Base-by-base conservation (phyloP, 2,888 invertebrate species). In the Horisme vitalbata region DNA sequence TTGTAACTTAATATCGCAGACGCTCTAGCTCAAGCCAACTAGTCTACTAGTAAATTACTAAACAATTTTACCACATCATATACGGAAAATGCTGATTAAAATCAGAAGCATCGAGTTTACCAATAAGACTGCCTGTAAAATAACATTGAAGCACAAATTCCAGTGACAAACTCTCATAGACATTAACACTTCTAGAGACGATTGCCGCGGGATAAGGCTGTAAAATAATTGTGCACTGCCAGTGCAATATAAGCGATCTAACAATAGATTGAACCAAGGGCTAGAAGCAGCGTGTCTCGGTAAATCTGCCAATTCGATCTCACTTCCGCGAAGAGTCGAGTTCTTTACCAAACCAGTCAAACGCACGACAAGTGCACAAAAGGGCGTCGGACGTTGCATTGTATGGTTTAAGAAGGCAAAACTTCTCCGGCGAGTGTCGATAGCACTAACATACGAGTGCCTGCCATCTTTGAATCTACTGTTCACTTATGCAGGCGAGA, bases 291-390 rank as follows among this genome's bases (percentile, higher is more conserved):
- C 73, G 70, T 77, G 80, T 79, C 71, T 66, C 61, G 56, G 51
- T 58, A 68, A 80, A 84, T 85, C 86, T 58, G 57, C 50, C 58
- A 63, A 66, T 63, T 63, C 52, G 63, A 83, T 82, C 81, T 72
- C 61, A 68, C 78, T 82, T 82, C 79, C 82, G 77, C 71, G 75
- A 82, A 76, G 75, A 79, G 70, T 65, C 68, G 66, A 68, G 62
- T 52, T 57, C 65, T 71, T 72, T 71, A 68, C 69, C 66, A 68
- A 75, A 71, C 75, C 71, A 82, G 78, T 75, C 74, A 77, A 75
- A 78, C 70, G 68, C 76, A 78, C 75, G 78, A 79, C 78, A 77
- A 76, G 78, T 78, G 74, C 72, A 81, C 72, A 81, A 77, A 79
- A 73, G 75, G 69, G 68, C 66, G 68, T 66, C 66, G 61, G 64